These are phyloP conservation scores for Corythaixoides concolor DNA, from an alignment of 2,113 vertebrate genomes.

Conservation along the genomic window DNA sequence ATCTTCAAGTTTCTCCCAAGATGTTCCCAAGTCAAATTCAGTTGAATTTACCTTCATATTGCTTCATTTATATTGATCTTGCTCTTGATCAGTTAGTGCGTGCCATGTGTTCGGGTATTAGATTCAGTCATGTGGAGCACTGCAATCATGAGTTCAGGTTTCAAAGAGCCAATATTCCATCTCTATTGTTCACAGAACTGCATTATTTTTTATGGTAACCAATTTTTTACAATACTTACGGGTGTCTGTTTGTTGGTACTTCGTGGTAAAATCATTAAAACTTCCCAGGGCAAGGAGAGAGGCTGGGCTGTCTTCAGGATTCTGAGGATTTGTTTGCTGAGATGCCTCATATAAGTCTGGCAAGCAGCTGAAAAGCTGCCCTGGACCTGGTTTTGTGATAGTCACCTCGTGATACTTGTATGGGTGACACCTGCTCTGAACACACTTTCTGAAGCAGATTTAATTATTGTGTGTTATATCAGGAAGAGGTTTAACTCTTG, in stretches of 20 bases:
- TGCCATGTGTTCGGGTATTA: neutral
- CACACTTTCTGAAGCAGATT: neutral
- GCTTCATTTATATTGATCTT: neutral
- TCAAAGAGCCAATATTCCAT: neutral
- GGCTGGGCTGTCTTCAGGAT: neutral
- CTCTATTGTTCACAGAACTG: neutral
- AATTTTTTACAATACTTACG: neutral
- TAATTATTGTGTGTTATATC: neutral
- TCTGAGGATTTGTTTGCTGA: neutral
- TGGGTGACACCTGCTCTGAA: neutral
- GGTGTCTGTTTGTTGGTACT: neutral
- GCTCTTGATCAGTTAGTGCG: neutral
- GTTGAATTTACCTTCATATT: neutral
- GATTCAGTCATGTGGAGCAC: neutral
- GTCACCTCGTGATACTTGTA: rapidly evolving
- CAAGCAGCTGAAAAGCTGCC: neutral
- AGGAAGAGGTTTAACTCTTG: rapidly evolving
- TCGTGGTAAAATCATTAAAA: neutral
- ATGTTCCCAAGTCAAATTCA: neutral
- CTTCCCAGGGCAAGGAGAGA: neutral
- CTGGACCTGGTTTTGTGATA: neutral
- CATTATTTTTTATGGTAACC: neutral
- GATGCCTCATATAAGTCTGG: neutral
- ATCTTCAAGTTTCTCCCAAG: neutral
- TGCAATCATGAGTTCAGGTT: neutral